These are phyloP conservation scores for Gobiocypris rarus DNA, from an alignment of 2,113 vertebrate species.

Conservation along the genomic window DNA sequence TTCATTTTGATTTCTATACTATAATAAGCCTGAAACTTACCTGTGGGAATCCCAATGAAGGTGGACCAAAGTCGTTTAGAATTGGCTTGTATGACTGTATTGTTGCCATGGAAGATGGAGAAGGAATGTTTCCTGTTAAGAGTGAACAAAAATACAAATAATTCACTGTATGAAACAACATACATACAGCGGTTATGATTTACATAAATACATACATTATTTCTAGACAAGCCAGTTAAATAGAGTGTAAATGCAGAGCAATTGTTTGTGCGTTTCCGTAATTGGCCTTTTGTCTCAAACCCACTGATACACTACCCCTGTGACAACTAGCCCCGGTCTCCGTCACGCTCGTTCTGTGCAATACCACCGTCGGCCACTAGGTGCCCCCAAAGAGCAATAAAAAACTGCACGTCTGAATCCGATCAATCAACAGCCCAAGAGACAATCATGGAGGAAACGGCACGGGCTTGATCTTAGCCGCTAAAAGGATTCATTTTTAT, in stretches of 20 bases:
- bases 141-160: background rate
- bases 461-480: constrained; percentile 79
- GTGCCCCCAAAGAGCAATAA: constrained; percentile 81
- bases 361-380: constrained; percentile 65
- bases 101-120: constrained; percentile 88
- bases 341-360: constrained; percentile 44
- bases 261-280: background rate
- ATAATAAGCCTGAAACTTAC: constrained; percentile 63
- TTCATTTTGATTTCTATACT: no score
- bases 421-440: constrained; percentile 87
- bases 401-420: constrained; percentile 72
- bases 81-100: constrained; percentile 91
- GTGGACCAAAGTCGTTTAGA: constrained; percentile 94
- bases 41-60: constrained; percentile 94
- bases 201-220: background rate
- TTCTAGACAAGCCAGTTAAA: background rate
- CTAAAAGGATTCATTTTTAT: constrained; percentile 81
- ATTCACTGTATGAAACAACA: background rate
- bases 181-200: background rate
- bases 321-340: constrained; percentile 14
- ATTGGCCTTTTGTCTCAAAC: background rate
- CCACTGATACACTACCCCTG: background rate
- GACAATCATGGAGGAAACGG: constrained; percentile 87
- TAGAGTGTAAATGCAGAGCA: no score
- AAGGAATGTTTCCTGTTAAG: constrained; percentile 85